Percentiles rank a stretch among this genome's conserved stretches.
Evolutionary conservation across 2,797 vertebrate genomes (phyloP).

Genomic region (Coreius guichenoti): DNA sequence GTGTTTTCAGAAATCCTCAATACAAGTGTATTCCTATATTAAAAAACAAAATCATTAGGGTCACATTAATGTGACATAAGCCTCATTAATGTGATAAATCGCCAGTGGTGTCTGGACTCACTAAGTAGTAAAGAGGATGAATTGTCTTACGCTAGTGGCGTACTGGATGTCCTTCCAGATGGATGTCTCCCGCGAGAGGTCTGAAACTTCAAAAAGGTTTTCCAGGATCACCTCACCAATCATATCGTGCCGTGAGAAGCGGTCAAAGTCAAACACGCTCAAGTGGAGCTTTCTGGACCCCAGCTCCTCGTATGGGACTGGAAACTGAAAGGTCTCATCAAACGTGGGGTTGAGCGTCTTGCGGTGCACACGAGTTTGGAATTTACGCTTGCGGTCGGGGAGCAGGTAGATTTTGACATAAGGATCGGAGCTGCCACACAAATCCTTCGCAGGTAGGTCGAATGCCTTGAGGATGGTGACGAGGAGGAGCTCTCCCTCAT

Average conservation of each 20-base stretch:
- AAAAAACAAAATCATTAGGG: constrained; percentile 13
- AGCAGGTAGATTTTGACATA: constrained; percentile 90
- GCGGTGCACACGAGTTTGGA: constrained; percentile 87
- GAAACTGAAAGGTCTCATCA: constrained; percentile 86
- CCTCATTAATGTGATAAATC: constrained; percentile 40
- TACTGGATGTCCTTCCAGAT: constrained; percentile 89
- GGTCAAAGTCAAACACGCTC: constrained; percentile 88
- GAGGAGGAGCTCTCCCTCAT: constrained; percentile 81
- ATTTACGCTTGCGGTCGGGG: constrained; percentile 87
- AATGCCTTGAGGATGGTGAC: constrained; percentile 86
- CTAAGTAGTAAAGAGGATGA: constrained; percentile 37
- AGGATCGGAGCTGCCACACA: constrained; percentile 87
- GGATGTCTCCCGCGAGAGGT: constrained; percentile 84
- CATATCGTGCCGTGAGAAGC: constrained; percentile 89
- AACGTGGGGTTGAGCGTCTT: constrained; percentile 89
- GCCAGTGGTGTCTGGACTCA: constrained; percentile 9
- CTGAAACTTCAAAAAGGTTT: constrained; percentile 85
- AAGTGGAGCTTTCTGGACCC: constrained; percentile 83
- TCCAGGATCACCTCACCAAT: constrained; percentile 88
- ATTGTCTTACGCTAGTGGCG: constrained; percentile 81
- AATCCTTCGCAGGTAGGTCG: constrained; percentile 86
- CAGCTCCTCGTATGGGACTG: constrained; percentile 84
- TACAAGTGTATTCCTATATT: constrained; percentile 21
- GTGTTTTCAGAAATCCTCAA: constrained; percentile 25
- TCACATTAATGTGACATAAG: constrained; percentile 34